These are phyloP conservation scores for Dendrolimus pini DNA, from an alignment of 2,888 invertebrate species.

Conservation along the genomic window DNA sequence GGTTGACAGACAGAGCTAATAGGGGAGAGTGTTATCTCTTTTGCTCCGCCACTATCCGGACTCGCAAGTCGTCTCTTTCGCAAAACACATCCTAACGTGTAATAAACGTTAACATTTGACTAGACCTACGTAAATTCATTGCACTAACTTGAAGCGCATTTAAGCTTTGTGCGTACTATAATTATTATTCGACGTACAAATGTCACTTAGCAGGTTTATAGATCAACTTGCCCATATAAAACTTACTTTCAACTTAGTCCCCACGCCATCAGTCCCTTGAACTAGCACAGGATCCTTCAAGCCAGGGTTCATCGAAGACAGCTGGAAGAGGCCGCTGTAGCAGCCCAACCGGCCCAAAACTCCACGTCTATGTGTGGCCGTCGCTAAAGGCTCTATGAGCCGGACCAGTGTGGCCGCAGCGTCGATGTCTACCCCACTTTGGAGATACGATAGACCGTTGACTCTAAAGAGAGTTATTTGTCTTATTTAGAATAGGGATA, in stretches of 20 bases:
- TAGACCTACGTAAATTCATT: too few species aligned
- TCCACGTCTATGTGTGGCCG: conserved; percentile 86
- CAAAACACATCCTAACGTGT: too few species aligned
- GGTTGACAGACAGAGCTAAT: too few species aligned
- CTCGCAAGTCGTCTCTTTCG: too few species aligned
- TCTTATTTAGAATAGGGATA: neutral
- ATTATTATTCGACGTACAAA: too few species aligned
- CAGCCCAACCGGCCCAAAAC: conserved; percentile 91
- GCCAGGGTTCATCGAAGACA: conserved; percentile 79
- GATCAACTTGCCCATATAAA: too few species aligned
- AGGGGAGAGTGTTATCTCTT: too few species aligned
- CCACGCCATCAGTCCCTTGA: conserved; percentile 97
- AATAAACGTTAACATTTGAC: too few species aligned
- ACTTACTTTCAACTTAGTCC: conserved; percentile 93
- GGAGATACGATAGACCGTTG: conserved; percentile 89
- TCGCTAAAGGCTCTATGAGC: conserved; percentile 88
- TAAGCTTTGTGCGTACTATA: too few species aligned
- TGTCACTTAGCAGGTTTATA: too few species aligned
- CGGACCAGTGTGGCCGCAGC: conserved; percentile 93
- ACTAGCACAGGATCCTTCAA: conserved; percentile 91
- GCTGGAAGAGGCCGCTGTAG: conserved; percentile 95
- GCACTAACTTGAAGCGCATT: too few species aligned
- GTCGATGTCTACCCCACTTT: conserved; percentile 94
- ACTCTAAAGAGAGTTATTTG: conserved; percentile 34
- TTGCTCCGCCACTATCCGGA: too few species aligned